Base-by-base conservation (phyloP, 2,113 vertebrate species). In the Ailuropoda melanoleuca region DNA sequence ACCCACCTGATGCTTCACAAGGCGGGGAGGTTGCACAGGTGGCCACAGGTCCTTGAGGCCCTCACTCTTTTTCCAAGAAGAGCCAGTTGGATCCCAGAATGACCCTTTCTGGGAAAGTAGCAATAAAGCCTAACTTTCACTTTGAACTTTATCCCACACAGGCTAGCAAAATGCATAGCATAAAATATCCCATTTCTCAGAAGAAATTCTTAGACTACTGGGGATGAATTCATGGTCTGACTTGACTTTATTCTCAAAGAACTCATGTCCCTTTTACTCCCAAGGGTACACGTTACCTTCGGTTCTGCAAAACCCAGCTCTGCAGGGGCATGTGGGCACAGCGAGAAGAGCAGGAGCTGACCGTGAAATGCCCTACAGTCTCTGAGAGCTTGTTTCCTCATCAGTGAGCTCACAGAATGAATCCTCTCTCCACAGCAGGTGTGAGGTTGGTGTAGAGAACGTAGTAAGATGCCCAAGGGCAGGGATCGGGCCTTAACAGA, bases 261-360 rank as follows among this genome's bases (percentile, higher is more conserved):
- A 13, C 34, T 13, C 9, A 0, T 3, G 23, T 50, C 74, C 53
- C 39, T 43, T 37, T 23, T 58, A n/a, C 10, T 4, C 19, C 43
- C 4, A 1, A 12, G 4, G 1, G 31, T 62, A 18, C 3, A 15
- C 0, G 5, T 58, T 3, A 8, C n/a, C 43, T 12, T 72, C 14
- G 4, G 13, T 43, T n/a, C 89, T 68, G 43, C 18, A 6, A 66
- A 88, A 6, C 39, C 4, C 21, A 11, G 9, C 5, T 24, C 23
- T 80, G 85, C 8, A 4, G 37, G 39, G 58, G 31, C 26, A 17
- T 29, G 7, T 3, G 6, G 21, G 19, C 13, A 43, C 23, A 31
- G 70, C 0, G n/a, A 37, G 46, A 17, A 43, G 43, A 39, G 29
- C 15, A 15, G 17, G 4, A 4, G 3, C 31, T 31, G 60, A 31